phyloP scores from a whole-genome alignment of 2,888 invertebrate species.

The Sycophila texana region DNA sequence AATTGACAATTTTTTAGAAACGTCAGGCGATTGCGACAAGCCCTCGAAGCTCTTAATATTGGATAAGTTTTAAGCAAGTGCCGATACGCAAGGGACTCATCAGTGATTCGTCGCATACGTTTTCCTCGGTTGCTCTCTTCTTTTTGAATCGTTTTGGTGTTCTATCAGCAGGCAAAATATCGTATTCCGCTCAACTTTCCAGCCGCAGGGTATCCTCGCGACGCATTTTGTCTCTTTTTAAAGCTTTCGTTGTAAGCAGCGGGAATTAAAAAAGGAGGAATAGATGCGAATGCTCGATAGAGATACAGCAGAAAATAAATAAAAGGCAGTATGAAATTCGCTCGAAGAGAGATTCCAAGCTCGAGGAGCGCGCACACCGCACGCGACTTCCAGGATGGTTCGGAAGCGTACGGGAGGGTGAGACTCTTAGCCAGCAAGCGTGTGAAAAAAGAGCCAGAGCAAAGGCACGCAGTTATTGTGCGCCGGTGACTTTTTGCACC shows the following conservation, averaged over 20 bases:
- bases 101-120: constrained; percentile 13
- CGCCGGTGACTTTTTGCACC: background rate
- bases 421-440: background rate
- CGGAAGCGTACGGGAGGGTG: background rate
- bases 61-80: too few species aligned
- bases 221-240: constrained; percentile 32
- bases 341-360: too few species aligned
- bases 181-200: constrained; percentile 15
- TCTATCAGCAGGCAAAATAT: background rate
- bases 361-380: background rate
- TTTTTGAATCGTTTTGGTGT: background rate
- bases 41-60: too few species aligned
- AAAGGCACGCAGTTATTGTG: background rate
- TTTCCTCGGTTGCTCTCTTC: constrained; percentile 23
- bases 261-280: too few species aligned
- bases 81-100: background rate
- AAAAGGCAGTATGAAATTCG: too few species aligned
- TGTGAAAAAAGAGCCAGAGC: too few species aligned
- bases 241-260: constrained; percentile 18
- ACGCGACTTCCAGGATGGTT: constrained; percentile 4
- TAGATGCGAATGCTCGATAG: too few species aligned
- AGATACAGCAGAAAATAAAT: too few species aligned
- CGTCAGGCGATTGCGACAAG: too few species aligned
- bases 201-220: background rate
- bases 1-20: too few species aligned